phyloP scores from a whole-genome alignment of 2,797 vertebrate genomes.

The Myripristis jacobus region DNA sequence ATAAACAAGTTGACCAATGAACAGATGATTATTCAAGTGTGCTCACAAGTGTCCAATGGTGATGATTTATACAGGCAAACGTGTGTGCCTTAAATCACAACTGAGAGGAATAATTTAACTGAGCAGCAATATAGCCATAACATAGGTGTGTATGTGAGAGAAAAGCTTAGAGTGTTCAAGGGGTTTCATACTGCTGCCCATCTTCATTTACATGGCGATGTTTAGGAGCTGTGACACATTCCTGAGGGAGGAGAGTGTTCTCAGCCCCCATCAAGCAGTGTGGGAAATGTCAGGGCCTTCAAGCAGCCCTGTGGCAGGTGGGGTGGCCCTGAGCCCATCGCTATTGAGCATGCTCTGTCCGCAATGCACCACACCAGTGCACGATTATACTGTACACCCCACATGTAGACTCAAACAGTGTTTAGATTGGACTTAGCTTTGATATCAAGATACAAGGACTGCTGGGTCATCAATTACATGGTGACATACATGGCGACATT shows the following conservation, averaged over 20 bases:
- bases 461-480: background rate
- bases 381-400: conserved; percentile 26
- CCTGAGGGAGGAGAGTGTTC: conserved; percentile 49
- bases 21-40: conserved; percentile 12
- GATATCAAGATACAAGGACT: conserved; percentile 22
- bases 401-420: conserved; percentile 34
- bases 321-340: conserved; percentile 22
- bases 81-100: conserved; percentile 8
- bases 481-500: conserved; percentile 2
- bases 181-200: conserved; percentile 37
- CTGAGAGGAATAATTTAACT: conserved; percentile 28
- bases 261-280: conserved; percentile 39
- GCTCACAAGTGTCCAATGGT: conserved; percentile 5
- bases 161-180: conserved; percentile 23
- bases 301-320: conserved; percentile 73
- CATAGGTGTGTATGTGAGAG: conserved; percentile 23
- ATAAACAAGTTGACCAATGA: background rate
- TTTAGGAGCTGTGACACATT: conserved; percentile 60
- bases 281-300: conserved; percentile 74
- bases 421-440: conserved; percentile 49
- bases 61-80: conserved; percentile 27
- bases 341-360: conserved; percentile 45
- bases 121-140: conserved; percentile 16
- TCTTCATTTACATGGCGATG: conserved; percentile 51
- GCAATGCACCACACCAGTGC: conserved; percentile 43